Conservation (phyloP, 2,888 invertebrate species). For the Sarcophaga rosellei region DNA sequence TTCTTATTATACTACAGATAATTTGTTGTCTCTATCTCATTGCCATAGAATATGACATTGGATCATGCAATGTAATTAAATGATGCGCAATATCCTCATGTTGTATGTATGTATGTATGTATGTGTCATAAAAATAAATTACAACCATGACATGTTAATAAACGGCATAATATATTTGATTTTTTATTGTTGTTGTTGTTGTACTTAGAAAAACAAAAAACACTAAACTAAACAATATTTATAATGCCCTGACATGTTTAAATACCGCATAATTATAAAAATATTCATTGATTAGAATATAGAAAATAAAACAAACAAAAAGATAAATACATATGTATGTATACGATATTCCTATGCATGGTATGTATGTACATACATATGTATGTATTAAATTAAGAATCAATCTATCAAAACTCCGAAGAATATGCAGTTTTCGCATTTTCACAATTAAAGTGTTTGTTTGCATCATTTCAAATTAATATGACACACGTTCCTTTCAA, state of each 20-base stretch:
- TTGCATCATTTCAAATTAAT: slow-evolving; percentile 57
- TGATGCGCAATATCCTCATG: slow-evolving; percentile 47
- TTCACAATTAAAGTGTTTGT: slow-evolving; percentile 28
- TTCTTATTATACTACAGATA: slow-evolving; percentile 26
- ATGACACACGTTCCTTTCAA: slow-evolving; percentile 58
- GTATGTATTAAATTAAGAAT: slow-evolving; percentile 29
- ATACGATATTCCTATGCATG: neutral
- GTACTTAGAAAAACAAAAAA: neutral
- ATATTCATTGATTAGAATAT: slow-evolving; percentile 42
- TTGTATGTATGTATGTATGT: slow-evolving; percentile 39
- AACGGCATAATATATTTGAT: neutral
- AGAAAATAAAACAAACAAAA: slow-evolving; percentile 3
- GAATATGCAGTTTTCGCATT: neutral
- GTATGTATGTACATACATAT: neutral
- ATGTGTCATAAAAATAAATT: slow-evolving; percentile 60
- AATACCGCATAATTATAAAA: slow-evolving; percentile 56
- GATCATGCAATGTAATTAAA: slow-evolving; percentile 55
- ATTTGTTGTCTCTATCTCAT: slow-evolving; percentile 39
- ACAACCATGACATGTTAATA: slow-evolving; percentile 55
- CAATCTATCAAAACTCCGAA: slow-evolving; percentile 28
- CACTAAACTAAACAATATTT: slow-evolving; percentile 28
- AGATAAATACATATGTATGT: neutral
- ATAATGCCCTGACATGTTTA: slow-evolving; percentile 64
- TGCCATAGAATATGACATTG: slow-evolving; percentile 54
- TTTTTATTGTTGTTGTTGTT: neutral